These are phyloP conservation scores for Macrophya annulata DNA, from an alignment of 2,888 invertebrate species.

Conservation along the genomic window DNA sequence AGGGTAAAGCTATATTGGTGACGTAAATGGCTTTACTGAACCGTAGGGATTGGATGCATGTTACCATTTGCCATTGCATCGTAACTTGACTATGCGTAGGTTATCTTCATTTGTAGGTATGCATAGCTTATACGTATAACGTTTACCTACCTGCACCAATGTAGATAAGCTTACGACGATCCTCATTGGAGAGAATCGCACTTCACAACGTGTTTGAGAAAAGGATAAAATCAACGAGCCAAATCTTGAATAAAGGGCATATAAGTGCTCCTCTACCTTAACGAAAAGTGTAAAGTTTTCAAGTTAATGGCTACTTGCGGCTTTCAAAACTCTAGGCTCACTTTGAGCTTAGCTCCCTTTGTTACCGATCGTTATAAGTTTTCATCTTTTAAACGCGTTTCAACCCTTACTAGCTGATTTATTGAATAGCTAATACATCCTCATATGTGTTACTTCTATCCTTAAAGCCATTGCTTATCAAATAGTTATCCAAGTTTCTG, in stretches of 20 bases:
- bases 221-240: not conserved
- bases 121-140: not conserved
- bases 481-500: not conserved
- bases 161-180: conserved; percentile 17
- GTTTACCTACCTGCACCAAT: conserved; percentile 1
- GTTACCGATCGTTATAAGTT: not conserved
- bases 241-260: not conserved
- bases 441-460: not conserved
- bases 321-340: conserved; percentile 19
- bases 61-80: conserved; percentile 24
- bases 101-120: conserved; percentile 20
- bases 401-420: conserved; percentile 26
- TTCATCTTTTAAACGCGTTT: not conserved
- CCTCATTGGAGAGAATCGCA: not conserved
- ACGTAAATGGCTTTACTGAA: conserved; percentile 46
- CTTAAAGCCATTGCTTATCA: not conserved
- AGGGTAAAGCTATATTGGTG: conserved; percentile 27
- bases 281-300: conserved; percentile 34
- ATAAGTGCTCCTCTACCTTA: not conserved
- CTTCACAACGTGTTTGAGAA: not conserved
- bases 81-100: conserved; percentile 30
- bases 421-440: conserved; percentile 1
- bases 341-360: not conserved
- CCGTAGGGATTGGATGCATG: conserved; percentile 9
- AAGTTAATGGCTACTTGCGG: conserved; percentile 37